Evolutionary conservation across 2,888 invertebrate genomes (phyloP).

Genomic region (Yponomeuta evonymella): DNA sequence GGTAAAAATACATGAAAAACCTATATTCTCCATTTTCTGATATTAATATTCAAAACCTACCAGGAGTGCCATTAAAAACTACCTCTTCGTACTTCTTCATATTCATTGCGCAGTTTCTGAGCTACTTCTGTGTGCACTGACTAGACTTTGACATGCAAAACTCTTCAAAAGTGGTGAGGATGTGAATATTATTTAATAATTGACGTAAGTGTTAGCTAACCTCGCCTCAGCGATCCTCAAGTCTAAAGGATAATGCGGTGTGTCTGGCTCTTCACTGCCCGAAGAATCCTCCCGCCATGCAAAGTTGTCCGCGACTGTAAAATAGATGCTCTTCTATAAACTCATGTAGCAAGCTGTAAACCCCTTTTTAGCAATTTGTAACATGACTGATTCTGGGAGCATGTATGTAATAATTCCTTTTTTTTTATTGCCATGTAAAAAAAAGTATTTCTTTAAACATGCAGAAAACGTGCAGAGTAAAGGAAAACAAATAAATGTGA

Average conservation of each 20-base stretch:
- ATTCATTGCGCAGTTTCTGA: no score
- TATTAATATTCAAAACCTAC: no score
- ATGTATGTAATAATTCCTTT: constrained; percentile 25
- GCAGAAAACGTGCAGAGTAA: constrained; percentile 4
- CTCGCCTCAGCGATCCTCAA: constrained; percentile 69
- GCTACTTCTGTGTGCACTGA: no score
- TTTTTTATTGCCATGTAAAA: background rate
- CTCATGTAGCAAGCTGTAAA: background rate
- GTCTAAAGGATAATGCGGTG: constrained; percentile 68
- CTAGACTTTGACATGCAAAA: no score
- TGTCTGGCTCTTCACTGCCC: constrained; percentile 63
- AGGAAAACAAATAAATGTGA: constrained; percentile 11
- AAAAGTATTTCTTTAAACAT: background rate
- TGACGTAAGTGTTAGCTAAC: constrained; percentile 30
- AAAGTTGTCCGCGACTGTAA: constrained; percentile 57
- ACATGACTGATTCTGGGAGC: constrained; percentile 9
- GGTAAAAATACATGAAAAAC: no score
- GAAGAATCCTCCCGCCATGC: constrained; percentile 70
- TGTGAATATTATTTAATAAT: no score
- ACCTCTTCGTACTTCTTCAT: no score
- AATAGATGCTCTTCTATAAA: background rate
- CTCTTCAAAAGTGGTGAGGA: no score
- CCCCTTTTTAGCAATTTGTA: background rate
- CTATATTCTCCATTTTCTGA: no score
- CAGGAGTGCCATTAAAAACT: no score